Percentiles rank a stretch among this genome's conserved stretches.
These are phyloP conservation scores for Meda fulgida DNA, from an alignment of 2,797 vertebrate genomes.

Conservation along the genomic window DNA sequence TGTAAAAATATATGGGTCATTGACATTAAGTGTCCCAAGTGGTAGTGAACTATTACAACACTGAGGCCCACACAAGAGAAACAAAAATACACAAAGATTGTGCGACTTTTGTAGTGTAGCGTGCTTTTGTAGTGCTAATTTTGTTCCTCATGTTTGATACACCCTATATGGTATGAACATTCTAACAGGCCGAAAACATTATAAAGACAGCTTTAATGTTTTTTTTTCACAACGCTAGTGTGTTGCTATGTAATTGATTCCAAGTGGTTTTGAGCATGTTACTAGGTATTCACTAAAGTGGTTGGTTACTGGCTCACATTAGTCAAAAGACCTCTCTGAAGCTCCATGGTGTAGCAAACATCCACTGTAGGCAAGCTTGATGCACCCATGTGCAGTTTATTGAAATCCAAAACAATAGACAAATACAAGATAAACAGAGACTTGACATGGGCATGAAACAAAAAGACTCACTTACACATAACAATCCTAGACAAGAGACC, in stretches of 20 bases:
- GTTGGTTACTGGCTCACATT: not conserved
- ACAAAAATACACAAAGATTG: conserved; percentile 12
- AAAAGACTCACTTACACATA: no score
- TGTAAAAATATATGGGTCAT: conserved; percentile 35
- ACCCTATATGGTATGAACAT: not conserved
- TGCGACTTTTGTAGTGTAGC: not conserved
- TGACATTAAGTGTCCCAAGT: conserved; percentile 32
- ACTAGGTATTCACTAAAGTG: not conserved
- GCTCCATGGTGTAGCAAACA: not conserved
- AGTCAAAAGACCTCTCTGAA: not conserved
- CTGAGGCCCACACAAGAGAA: conserved; percentile 18
- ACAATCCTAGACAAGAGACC: no score
- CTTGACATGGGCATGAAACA: no score
- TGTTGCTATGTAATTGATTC: not conserved
- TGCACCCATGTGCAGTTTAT: no score
- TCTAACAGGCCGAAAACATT: not conserved
- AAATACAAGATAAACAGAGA: no score
- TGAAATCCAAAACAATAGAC: no score
- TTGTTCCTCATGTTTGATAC: not conserved
- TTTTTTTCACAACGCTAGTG: not conserved
- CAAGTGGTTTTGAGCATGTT: not conserved
- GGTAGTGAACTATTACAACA: not conserved
- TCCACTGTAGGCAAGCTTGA: no score
- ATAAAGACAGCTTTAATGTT: not conserved
- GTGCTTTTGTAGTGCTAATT: not conserved